Percentiles rank a stretch among this genome's conserved stretches.
These are phyloP conservation scores for Eurystomus gularis DNA, from an alignment of 2,113 vertebrate genomes.

Conservation along the genomic window DNA sequence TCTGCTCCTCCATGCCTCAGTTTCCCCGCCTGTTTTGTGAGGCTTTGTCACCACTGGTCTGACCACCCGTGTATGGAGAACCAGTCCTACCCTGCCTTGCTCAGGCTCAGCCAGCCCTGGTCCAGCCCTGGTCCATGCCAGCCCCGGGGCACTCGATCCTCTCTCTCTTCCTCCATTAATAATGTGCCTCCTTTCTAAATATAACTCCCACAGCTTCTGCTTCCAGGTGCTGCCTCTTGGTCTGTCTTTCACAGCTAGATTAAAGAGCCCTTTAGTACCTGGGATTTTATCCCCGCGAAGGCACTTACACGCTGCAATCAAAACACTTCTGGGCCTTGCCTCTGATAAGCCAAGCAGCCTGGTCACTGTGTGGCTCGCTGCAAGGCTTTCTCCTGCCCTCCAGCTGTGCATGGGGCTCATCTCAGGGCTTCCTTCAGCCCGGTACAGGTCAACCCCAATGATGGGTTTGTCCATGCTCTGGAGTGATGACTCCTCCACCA, in stretches of 20 bases:
- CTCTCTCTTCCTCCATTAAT: neutral
- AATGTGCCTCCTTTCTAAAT: neutral
- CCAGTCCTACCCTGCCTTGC: no score
- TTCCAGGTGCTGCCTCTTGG: neutral
- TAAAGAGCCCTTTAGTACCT: slow-evolving; percentile 12
- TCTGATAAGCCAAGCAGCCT: neutral
- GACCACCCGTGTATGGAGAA: neutral
- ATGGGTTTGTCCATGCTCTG: neutral
- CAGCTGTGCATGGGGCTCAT: rapidly evolving
- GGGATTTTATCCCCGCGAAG: slow-evolving; percentile 5
- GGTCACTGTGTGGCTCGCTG: neutral
- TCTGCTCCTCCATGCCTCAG: neutral
- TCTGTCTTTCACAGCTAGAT: neutral
- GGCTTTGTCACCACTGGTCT: neutral
- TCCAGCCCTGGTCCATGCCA: neutral
- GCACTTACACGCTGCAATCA: neutral
- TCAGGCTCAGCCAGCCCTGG: neutral
- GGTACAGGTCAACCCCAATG: neutral
- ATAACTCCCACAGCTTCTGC: neutral
- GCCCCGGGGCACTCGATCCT: neutral
- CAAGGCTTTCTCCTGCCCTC: neutral
- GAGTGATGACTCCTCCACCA: rapidly evolving
- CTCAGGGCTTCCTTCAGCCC: neutral
- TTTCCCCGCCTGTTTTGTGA: neutral
- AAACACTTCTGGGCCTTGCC: neutral